phyloP scores from a whole-genome alignment of 2,888 invertebrate genomes.

The Drosophila mimetica region DNA sequence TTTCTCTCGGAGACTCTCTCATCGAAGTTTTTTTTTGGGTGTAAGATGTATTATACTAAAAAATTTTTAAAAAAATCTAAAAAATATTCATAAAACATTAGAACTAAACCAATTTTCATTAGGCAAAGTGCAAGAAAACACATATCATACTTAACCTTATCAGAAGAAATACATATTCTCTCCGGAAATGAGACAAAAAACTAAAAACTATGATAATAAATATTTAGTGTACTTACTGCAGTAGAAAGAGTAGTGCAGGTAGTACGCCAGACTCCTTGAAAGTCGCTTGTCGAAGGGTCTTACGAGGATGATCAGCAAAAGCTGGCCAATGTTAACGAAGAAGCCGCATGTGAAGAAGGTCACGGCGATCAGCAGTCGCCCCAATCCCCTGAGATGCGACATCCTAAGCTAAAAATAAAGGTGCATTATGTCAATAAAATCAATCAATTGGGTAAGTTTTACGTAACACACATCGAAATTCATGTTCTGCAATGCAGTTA shows the following conservation, averaged over 20 bases:
- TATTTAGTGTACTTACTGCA: slow-evolving; percentile 90
- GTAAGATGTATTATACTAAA: too few relatives aligned
- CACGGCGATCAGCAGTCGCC: slow-evolving; percentile 92
- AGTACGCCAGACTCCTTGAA: slow-evolving; percentile 95
- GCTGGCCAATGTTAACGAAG: slow-evolving; percentile 92
- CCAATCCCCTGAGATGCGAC: slow-evolving; percentile 80
- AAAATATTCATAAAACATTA: not conserved
- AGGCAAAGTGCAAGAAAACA: not conserved
- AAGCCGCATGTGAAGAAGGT: slow-evolving; percentile 95
- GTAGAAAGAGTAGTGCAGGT: slow-evolving; percentile 94
- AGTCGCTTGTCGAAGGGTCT: slow-evolving; percentile 91
- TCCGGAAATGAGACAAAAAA: not conserved
- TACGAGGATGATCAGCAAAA: slow-evolving; percentile 90
- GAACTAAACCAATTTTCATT: not conserved
- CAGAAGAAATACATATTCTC: not conserved
- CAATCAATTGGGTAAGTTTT: slow-evolving; percentile 10
- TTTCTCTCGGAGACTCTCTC: too few relatives aligned
- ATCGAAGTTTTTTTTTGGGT: too few relatives aligned
- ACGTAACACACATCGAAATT: slow-evolving; percentile 27
- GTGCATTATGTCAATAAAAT: slow-evolving; percentile 6
- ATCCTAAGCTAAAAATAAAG: slow-evolving; percentile 53
- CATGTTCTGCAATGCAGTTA: slow-evolving; percentile 16
- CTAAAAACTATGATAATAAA: not conserved
- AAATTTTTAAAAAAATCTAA: not conserved
- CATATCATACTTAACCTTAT: not conserved